A percentile compares a stretch with the other conserved stretches of the same genome.
phyloP scores from a whole-genome alignment of 1,140 invertebrate species.

The Tribolium castaneum region DNA sequence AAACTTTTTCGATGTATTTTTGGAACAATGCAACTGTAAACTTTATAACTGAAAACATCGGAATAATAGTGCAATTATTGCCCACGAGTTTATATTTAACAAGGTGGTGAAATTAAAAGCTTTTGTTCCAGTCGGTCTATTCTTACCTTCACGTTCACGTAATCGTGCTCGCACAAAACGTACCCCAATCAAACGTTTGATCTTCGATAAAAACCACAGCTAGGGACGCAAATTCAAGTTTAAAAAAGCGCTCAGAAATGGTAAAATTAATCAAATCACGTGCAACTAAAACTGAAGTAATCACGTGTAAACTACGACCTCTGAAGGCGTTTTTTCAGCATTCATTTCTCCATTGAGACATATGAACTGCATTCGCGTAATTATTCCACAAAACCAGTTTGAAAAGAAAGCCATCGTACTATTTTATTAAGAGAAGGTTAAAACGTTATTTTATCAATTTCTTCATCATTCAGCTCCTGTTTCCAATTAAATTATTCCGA shows the following conservation, averaged over 20 bases:
- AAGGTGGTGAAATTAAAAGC: conserved; percentile 13
- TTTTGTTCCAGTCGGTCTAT: background rate
- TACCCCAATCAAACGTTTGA: background rate
- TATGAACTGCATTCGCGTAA: background rate
- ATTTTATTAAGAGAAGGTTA: no score
- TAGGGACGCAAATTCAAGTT: no score
- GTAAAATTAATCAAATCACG: background rate
- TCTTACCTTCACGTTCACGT: conserved; percentile 14
- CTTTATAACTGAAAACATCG: background rate
- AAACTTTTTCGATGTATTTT: background rate
- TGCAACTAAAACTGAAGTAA: background rate
- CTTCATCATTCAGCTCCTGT: no score
- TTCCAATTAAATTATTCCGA: no score
- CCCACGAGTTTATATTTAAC: conserved; percentile 26
- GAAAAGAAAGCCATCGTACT: no score
- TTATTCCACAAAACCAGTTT: no score
- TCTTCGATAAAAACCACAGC: no score
- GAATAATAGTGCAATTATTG: background rate
- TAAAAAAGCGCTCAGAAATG: background rate
- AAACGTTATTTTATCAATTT: no score
- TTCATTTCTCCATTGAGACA: background rate
- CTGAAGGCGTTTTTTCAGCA: background rate
- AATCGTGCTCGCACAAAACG: conserved; percentile 14
- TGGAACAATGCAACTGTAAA: background rate
- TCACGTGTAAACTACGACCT: conserved; percentile 6